Percentiles rank a stretch among this genome's conserved stretches.
Evolutionary conservation across 2,888 invertebrate genomes (phyloP).

Genomic region (Oscheius sp.): DNA sequence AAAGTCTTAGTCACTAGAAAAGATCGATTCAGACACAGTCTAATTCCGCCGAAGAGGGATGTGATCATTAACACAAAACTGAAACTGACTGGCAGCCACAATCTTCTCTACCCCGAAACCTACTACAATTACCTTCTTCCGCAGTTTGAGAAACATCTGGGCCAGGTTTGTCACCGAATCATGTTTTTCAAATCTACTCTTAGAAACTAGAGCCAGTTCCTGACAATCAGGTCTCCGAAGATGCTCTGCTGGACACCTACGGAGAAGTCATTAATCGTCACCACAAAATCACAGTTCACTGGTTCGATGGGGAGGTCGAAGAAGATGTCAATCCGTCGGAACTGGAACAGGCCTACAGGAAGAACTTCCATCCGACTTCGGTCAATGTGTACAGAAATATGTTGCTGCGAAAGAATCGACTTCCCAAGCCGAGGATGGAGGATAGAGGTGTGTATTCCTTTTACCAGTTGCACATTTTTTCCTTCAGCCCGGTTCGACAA

Average conservation of each 20-base stretch:
- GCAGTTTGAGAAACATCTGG: neutral
- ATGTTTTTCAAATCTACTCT: neutral
- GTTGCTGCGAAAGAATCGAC: neutral
- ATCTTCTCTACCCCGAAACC: neutral
- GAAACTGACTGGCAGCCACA: neutral
- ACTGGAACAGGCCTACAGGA: neutral
- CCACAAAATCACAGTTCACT: neutral
- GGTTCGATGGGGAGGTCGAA: conserved; percentile 10
- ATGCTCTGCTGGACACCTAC: neutral
- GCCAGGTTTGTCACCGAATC: neutral
- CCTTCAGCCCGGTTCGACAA: neutral
- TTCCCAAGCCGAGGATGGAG: neutral
- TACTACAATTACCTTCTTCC: conserved; percentile 13
- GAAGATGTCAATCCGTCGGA: neutral
- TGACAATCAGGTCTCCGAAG: neutral
- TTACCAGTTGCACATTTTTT: neutral
- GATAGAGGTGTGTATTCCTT: neutral
- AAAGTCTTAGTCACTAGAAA: neutral
- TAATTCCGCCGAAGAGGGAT: neutral
- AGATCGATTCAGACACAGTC: conserved; percentile 9
- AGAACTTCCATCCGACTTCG: conserved; percentile 1
- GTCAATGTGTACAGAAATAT: conserved; percentile 14
- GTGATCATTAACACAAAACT: neutral
- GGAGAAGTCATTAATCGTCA: conserved; percentile 21
- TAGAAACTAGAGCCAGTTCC: conserved; percentile 1